Conservation (phyloP, 2,888 invertebrate genomes). For the Sphaeridia pumilis region DNA sequence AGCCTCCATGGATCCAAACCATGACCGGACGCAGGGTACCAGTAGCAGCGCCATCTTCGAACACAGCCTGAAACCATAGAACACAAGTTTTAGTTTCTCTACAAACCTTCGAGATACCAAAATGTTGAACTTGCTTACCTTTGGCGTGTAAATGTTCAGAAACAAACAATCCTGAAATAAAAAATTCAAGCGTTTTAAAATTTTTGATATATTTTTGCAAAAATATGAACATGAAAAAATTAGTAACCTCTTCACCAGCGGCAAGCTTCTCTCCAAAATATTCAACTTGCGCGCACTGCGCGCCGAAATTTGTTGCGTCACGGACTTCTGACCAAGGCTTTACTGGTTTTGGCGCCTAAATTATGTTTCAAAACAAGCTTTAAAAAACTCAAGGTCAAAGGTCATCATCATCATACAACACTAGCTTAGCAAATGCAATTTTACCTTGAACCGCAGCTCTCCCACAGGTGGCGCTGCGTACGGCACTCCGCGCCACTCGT, state of each 20-base stretch:
- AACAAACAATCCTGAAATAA: not conserved
- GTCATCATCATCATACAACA: no score
- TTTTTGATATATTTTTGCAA: no score
- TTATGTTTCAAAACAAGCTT: not conserved
- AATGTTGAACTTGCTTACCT: not conserved
- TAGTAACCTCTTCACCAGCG: no score
- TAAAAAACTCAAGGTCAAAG: not conserved
- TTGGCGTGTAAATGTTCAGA: not conserved
- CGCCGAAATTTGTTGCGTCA: not conserved
- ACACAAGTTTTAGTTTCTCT: not conserved
- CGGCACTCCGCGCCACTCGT: no score
- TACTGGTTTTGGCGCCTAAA: not conserved
- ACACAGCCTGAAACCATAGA: not conserved
- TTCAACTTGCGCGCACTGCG: not conserved
- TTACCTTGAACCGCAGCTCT: no score
- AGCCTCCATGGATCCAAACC: conserved; percentile 1
- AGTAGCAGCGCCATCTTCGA: not conserved
- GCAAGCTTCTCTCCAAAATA: no score
- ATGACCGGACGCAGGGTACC: not conserved
- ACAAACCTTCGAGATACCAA: not conserved
- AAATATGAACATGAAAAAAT: no score
- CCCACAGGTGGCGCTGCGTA: no score
- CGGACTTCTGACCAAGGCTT: not conserved
- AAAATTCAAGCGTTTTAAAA: no score
- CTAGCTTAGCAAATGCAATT: no score